Base-by-base conservation (phyloP, 2,888 invertebrate genomes). In the Heteromurus nitidus region DNA sequence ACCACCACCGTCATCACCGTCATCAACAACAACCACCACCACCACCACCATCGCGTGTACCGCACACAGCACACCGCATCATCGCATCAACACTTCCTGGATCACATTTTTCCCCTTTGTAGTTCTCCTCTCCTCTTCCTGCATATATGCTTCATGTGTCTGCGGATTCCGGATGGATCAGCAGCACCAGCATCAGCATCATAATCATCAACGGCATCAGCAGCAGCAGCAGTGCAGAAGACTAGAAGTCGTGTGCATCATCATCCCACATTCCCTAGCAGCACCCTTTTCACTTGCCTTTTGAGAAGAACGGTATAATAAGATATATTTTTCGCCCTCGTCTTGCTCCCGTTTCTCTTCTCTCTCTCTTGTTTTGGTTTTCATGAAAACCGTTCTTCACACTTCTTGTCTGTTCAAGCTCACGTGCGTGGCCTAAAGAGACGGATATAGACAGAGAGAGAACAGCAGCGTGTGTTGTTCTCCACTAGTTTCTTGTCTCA, bases 151-250 rank as follows among this genome's bases (percentile, higher is more conserved):
- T 18, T n/a, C 13, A 55, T 74, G 50, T 70, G 36, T 53, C 60
- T 77, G 68, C 77, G 50, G 77, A 77, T 77, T 77, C 70, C 70
- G 70, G 70, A 70, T 77, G 64, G 77, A 77, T 77, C 67, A 58
- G 70, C 62, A 31, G 47, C 30, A 16, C 24, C 31, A 36, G 42
- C 36, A 69, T 36, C 44, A 76, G 31, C 65, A 74, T 20, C 64
- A 64, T 44, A 16, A 77, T 22, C 64, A 70, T 44, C 9, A 60
- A 20, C 68, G 26, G 16, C 31, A 69, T 7, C 69, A 26, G 0
- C 70, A 22, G 28, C 67, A 67, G 28, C 31, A 64, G 67, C 67
- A 70, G 64, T 64, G 73, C 73, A 72, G 60, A 72, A 60, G 42
- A 64, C 30, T n/a, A n/a, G n/a, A n/a, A n/a, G n/a, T n/a, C n/a